These are phyloP conservation scores for Progne subis DNA, from an alignment of 2,113 vertebrate genomes.

Conservation along the genomic window DNA sequence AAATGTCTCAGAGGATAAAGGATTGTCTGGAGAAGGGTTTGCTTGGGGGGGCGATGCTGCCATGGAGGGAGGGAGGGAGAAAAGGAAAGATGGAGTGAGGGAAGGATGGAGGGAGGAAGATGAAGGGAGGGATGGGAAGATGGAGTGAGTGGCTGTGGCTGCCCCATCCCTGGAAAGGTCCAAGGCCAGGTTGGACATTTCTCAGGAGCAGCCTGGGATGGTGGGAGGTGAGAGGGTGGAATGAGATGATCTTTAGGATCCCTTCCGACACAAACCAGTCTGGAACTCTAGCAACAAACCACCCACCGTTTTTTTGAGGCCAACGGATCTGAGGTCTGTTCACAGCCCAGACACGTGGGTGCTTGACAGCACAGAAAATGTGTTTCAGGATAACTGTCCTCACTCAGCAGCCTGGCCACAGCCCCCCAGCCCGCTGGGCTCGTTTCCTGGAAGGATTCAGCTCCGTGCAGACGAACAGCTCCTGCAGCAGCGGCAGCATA, in stretches of 20 bases:
- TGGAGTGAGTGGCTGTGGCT: not conserved
- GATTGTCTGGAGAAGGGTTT: not conserved
- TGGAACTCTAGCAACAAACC: not conserved
- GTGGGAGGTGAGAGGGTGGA: not conserved
- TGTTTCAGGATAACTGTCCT: not conserved
- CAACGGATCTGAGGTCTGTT: not conserved
- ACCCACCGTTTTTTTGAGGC: not conserved
- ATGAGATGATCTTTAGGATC: not conserved
- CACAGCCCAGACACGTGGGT: not conserved
- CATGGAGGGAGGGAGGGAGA: not conserved
- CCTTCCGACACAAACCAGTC: not conserved
- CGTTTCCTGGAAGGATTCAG: fast-evolving
- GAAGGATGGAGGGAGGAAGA: not conserved
- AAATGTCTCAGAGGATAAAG: not conserved
- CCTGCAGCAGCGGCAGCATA: not conserved
- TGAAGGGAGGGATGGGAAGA: not conserved
- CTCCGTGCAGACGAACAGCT: not conserved
- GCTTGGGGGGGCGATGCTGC: fast-evolving
- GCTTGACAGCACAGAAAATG: not conserved
- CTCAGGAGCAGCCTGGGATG: not conserved
- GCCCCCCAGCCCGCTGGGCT: not conserved
- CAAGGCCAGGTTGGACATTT: not conserved
- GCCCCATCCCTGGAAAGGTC: not conserved
- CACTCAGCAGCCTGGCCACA: not conserved
- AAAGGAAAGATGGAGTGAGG: not conserved